phyloP scores from a whole-genome alignment of 2,888 invertebrate species.

The Sphaerophoria rueppellii region DNA sequence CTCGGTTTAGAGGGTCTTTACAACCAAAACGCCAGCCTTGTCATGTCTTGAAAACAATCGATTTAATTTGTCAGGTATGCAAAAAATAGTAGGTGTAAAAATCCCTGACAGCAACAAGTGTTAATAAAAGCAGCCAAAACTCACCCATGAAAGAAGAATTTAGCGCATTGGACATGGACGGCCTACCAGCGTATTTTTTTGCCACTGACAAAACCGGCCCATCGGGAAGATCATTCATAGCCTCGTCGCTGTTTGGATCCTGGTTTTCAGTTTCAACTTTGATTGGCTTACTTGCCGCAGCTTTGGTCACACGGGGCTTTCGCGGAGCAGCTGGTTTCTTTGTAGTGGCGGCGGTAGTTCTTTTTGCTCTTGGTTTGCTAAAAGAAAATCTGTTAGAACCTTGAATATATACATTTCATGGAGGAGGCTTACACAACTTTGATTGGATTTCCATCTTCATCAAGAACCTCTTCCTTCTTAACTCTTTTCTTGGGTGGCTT shows the following conservation, averaged over 20 bases:
- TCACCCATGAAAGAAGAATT: conserved; percentile 63
- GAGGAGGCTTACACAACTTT: conserved; percentile 41
- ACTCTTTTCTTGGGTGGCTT: conserved; percentile 39
- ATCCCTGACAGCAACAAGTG: neutral
- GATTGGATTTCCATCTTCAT: neutral
- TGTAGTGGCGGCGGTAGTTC: conserved; percentile 12
- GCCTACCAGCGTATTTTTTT: neutral
- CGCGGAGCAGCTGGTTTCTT: conserved; percentile 38
- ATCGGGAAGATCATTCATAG: conserved; percentile 23
- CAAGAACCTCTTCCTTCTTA: conserved; percentile 5
- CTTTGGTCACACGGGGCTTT: conserved; percentile 47
- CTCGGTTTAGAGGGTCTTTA: too few relatives aligned
- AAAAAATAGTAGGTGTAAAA: too few relatives aligned
- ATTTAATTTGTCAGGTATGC: too few relatives aligned
- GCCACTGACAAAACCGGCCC: conserved; percentile 19
- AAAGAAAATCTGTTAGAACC: neutral
- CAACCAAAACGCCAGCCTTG: too few relatives aligned
- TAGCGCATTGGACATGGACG: conserved; percentile 10
- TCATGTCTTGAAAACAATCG: too few relatives aligned
- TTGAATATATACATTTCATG: neutral
- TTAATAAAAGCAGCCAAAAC: neutral
- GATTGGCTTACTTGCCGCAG: neutral
- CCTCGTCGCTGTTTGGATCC: conserved; percentile 52
- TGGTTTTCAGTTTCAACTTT: conserved; percentile 38
- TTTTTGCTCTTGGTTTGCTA: conserved; percentile 51